Evolutionary conservation across 2,888 invertebrate genomes (phyloP), one percentile per base, ranked within the genome.

Genomic region (Acanthococcus lagerstroemiae): DNA sequence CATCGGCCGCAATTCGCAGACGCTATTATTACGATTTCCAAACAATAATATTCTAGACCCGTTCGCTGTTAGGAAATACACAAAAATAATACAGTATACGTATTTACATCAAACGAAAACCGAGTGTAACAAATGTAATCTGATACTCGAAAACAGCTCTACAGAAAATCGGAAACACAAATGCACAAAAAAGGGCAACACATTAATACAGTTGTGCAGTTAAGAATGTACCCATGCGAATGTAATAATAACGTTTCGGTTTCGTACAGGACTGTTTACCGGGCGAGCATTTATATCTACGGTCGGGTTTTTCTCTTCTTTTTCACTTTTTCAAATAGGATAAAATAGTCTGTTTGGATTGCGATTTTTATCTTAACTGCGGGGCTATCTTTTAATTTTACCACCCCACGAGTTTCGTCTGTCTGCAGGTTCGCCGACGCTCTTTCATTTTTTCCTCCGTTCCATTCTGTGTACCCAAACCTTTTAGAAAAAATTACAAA

Each of bases 301-400:
- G 5, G 19, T 45, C 15, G 15, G 15, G 15, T 60, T 45, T 27
- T 58, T 5, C 5, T 60, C 46, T 58, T 17, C 21, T 60, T 60
- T 24, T 60, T 60, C 46, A 45, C 46, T 4, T 17, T 60, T 60
- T 48, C 48, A 60, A 60, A 60, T 48, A 27, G 60, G 60, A 60
- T 46, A 60, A 60, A 60, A 60, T 26, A 60, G 60, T 60, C 48
- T 60, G 60, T 60, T 60, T 60, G 48, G 60, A 60, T 60, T 60
- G 45, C 45, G 60, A 60, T 60, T 60, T 48, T 60, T 60, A 60
- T 60, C 60, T 60, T 48, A 60, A 60, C 60, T 60, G 60, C 60
- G 24, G 60, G 60, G 60, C 60, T 46, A 60, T 60, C 60, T 26
- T 60, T 48, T 60, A 60, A 60, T 60, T 60, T 60, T 60, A 60